phyloP scores from a whole-genome alignment of 2,113 vertebrate species.

The Carlito syrichta region DNA sequence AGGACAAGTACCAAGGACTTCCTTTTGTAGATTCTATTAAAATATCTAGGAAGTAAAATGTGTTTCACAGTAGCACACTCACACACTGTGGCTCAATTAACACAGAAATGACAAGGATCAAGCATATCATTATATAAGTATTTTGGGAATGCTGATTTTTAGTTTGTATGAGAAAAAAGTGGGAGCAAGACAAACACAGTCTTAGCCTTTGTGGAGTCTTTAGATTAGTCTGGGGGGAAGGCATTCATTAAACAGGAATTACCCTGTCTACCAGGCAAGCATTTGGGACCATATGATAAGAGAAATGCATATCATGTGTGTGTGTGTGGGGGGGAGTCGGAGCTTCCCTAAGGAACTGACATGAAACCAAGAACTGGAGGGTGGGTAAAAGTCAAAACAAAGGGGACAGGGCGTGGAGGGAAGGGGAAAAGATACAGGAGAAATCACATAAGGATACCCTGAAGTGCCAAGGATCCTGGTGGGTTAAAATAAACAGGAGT shows the following conservation, averaged over 20 bases:
- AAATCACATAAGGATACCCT: accelerated
- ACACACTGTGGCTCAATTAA: accelerated
- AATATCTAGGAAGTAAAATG: not conserved
- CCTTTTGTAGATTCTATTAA: not conserved
- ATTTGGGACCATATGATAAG: accelerated
- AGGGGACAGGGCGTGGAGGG: not conserved
- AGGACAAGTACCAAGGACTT: not conserved
- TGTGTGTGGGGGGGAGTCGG: not conserved
- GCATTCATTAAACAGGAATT: accelerated
- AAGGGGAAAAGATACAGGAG: not conserved
- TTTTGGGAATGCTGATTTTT: not conserved
- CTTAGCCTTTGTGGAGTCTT: not conserved
- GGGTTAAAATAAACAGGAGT: not conserved
- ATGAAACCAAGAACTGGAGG: not conserved
- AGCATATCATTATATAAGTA: not conserved
- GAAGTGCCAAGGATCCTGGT: not conserved
- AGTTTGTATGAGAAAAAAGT: not conserved
- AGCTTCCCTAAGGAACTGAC: not conserved
- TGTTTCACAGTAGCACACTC: too few species aligned
- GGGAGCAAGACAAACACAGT: not conserved
- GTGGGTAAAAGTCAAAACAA: not conserved
- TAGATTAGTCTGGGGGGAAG: not conserved
- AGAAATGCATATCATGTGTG: accelerated
- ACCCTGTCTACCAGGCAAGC: not conserved
- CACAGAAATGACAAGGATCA: not conserved